Base-by-base conservation (phyloP, 2,888 invertebrate genomes). In the Pterostichus madidus region DNA sequence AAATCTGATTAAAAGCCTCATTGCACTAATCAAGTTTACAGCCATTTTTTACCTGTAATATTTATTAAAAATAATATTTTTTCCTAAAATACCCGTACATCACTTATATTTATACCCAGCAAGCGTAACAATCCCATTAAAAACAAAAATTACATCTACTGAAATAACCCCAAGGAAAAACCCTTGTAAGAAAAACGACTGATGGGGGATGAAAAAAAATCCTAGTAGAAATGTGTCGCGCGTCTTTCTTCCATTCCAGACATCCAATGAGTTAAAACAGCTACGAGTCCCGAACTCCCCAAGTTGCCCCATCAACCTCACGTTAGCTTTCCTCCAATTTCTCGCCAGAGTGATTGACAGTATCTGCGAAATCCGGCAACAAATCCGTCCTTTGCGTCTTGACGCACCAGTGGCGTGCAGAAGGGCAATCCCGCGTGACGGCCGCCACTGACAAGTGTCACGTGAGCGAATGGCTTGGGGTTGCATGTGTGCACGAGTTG, bases 121-220 rank as follows among this genome's bases (percentile, higher is more conserved):
- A n/a, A 35, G 56, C 8, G 76, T 39, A 76, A 56, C 56, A 76
- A 76, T 76, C 56, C 76, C 39, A 76, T 76, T 76, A 76, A 56
- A 76, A 76, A 56, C 35, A 35, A 75, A 75, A 75, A 75, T 75
- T 52, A 53, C 75, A 75, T 75, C 24, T 31, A 75, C 11, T 75
- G 64, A 39, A 64, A 64, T 35, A 64, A 39, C 76, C 56, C 35
- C 1, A 53, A 75, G 56, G 56, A 76, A 56, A 39, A 76, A 56
- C 68, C 44, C 44, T 71, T 35, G 13, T 13, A 64, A 64, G 68
- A 71, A 71, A 44, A 71, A 44, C 17, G 44, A 44, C 46, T 44
- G 68, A 64, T 64, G 64, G 64, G 31, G 64, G 39, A 39, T 35
- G 75, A 75, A 53, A 75, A 56, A 76, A 56, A 76, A 76, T 53